Evolutionary conservation across 2,888 invertebrate genomes (phyloP).

Genomic region (Drosophila nr. perissopoda): DNA sequence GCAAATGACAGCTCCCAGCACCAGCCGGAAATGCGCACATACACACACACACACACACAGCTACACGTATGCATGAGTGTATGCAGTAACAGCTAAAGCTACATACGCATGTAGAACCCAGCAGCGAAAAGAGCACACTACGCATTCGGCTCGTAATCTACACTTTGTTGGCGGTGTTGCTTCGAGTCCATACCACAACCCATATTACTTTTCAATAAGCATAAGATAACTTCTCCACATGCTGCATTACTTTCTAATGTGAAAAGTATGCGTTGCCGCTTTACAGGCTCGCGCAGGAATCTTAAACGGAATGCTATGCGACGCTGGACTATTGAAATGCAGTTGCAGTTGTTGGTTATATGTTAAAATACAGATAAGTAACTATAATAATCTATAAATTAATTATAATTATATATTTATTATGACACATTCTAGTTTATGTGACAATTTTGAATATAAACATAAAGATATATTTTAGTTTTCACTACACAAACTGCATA

Average conservation of each 20-base stretch:
- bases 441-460: too few species aligned
- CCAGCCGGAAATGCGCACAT: conserved; percentile 57
- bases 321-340: too few species aligned
- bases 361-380: not conserved
- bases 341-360: too few species aligned
- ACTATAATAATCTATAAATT: not conserved
- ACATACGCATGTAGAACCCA: conserved; percentile 14
- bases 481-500: not conserved
- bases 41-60: conserved; percentile 22
- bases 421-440: too few species aligned
- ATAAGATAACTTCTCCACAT: not conserved
- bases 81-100: conserved; percentile 18
- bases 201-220: not conserved
- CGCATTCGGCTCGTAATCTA: not conserved
- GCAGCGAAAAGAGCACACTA: not conserved
- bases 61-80: conserved; percentile 20
- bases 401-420: too few species aligned
- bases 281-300: not conserved
- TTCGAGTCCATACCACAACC: not conserved
- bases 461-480: too few species aligned
- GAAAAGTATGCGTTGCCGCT: not conserved
- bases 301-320: too few species aligned
- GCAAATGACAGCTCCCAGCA: conserved; percentile 60
- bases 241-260: not conserved
- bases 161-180: not conserved